A percentile compares a stretch with the other conserved stretches of the same genome.
phyloP scores from a whole-genome alignment of 1,140 invertebrate species.

The Popillia japonica region DNA sequence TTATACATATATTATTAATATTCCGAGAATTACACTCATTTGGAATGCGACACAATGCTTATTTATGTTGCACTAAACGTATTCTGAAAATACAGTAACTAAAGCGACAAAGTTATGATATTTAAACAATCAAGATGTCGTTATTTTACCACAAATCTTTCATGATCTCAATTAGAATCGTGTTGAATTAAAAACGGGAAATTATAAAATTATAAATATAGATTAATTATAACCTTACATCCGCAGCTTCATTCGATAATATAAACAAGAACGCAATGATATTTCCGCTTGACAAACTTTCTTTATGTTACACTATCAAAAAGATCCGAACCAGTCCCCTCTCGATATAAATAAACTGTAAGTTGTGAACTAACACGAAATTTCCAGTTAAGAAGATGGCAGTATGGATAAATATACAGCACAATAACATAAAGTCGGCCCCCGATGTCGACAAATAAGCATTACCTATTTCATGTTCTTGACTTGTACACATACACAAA shows the following conservation, averaged over 20 bases:
- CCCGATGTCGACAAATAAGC: constrained; percentile 20
- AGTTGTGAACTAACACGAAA: neutral
- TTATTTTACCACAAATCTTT: too few species aligned
- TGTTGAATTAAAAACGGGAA: neutral
- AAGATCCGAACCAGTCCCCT: constrained; percentile 18
- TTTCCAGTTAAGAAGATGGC: constrained; percentile 20
- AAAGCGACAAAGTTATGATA: too few species aligned
- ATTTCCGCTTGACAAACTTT: constrained; percentile 33
- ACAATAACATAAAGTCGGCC: constrained; percentile 32
- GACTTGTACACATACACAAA: constrained; percentile 13
- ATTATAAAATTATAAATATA: constrained; percentile 20
- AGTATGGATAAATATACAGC: constrained; percentile 16
- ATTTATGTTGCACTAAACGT: too few species aligned
- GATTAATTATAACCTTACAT: neutral
- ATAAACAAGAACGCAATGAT: neutral
- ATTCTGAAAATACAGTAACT: too few species aligned
- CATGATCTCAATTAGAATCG: too few species aligned
- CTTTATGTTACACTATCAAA: constrained; percentile 17
- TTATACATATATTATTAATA: neutral
- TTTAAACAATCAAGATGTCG: too few species aligned
- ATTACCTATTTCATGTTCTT: constrained; percentile 31
- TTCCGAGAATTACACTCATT: neutral
- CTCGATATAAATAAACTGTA: constrained; percentile 8
- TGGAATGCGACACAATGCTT: neutral
- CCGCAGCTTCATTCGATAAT: constrained; percentile 1